A percentile compares a stretch with the other conserved stretches of the same genome.
Evolutionary conservation across 2,888 invertebrate genomes (phyloP).

Genomic region (Philaethria dido): DNA sequence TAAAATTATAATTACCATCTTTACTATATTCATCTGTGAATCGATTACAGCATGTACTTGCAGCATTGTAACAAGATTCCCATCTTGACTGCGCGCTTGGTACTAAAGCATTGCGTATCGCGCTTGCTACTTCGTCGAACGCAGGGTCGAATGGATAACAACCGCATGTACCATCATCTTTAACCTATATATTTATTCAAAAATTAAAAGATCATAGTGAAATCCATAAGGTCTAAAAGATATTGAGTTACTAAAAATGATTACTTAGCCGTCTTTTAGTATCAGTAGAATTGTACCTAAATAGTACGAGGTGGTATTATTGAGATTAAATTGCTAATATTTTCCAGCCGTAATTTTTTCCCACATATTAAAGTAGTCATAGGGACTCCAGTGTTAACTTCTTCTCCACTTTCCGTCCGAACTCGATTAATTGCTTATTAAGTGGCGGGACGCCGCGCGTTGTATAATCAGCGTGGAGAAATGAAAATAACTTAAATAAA

Average conservation of each 20-base stretch:
- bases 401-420: too few relatives aligned
- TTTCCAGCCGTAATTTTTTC: too few relatives aligned
- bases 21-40: conserved; percentile 57
- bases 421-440: too few relatives aligned
- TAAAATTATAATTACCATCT: conserved; percentile 44
- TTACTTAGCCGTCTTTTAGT: background rate
- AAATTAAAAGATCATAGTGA: conserved; percentile 14
- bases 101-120: conserved; percentile 10
- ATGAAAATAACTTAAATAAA: too few relatives aligned
- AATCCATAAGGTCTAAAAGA: background rate
- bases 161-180: conserved; percentile 72
- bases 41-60: conserved; percentile 70
- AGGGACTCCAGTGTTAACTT: too few relatives aligned
- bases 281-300: too few relatives aligned
- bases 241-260: background rate
- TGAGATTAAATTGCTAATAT: too few relatives aligned
- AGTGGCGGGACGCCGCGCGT: too few relatives aligned
- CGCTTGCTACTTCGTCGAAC: conserved; percentile 60
- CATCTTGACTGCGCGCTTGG: conserved; percentile 52
- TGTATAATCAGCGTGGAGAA: too few relatives aligned
- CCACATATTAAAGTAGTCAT: too few relatives aligned
- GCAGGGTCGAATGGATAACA: conserved; percentile 77
- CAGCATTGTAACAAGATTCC: conserved; percentile 72
- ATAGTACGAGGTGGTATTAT: too few relatives aligned
- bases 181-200: conserved; percentile 53